Evolutionary conservation across 2,113 vertebrate species (phyloP), one percentile per base, ranked within the genome.

Genomic region (Gopherus flavomarginatus): DNA sequence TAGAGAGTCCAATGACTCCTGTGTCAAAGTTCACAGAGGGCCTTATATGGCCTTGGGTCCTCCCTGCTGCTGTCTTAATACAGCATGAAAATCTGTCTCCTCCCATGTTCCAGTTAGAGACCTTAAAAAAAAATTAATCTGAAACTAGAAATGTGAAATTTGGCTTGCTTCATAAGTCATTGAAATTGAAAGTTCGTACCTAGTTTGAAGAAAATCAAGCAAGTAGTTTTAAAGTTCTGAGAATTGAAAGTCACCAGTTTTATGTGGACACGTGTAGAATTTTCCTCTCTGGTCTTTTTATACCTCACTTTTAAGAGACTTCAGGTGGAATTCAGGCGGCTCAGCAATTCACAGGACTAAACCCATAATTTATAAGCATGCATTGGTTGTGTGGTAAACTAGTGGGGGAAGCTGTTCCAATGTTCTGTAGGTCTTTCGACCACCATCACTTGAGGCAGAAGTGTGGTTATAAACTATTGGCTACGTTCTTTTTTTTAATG

Each of bases 181-280:
- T 88, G 57, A 79, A 78, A 62, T 91, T 44, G 87, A 78, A 95
- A 89, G 35, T 90, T 92, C 50, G 72, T 35, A 10, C 52, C 85
- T 94, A 89, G 89, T 91, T 78, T 81, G 82, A 57, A 79, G 31
- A 89, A 86, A 86, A 94, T 86, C 77, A 62, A 78, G 16, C 21
- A 65, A 31, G 13, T 89, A n/a, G 19, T 92, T 93, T 56, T 94
- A 90, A 86, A 92, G 85, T 87, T 83, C 54, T 0, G 53, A 35
- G 24, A 89, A 31, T 65, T 93, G 80, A 81, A 89, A 83, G 49
- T 38, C 59, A 1, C 50, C n/a, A 84, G 81, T 69, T 59, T 92
- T 95, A 88, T 52, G 72, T 92, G 92, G 89, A 29, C 44, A 38
- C 0, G 0, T 29, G 92, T n/a, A 89, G 44, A 53, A 52, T 54